Conservation (phyloP, 2,888 invertebrate species). For the Oxytorus armatus region DNA sequence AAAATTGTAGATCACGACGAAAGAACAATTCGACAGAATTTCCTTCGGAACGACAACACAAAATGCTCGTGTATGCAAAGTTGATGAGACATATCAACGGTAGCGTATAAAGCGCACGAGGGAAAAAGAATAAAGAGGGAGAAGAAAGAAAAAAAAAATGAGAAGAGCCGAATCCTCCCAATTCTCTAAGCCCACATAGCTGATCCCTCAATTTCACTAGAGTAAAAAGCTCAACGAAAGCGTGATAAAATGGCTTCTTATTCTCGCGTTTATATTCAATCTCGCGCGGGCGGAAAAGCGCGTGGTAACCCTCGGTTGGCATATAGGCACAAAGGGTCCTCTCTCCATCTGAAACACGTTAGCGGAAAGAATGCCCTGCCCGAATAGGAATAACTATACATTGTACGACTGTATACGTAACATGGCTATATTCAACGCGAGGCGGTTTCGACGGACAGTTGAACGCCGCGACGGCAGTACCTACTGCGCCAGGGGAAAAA, state of each 20-base stretch:
- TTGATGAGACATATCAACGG: slow-evolving; percentile 52
- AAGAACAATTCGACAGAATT: slow-evolving; percentile 6
- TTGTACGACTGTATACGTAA: slow-evolving; percentile 28
- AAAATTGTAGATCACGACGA: no score
- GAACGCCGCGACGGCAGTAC: slow-evolving; percentile 55
- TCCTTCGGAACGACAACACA: slow-evolving; percentile 11
- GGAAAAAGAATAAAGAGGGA: slow-evolving; percentile 70
- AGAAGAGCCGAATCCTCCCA: slow-evolving; percentile 70
- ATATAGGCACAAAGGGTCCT: slow-evolving; percentile 73
- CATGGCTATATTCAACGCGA: slow-evolving; percentile 48
- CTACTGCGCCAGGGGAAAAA: slow-evolving; percentile 63
- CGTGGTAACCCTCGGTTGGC: slow-evolving; percentile 71
- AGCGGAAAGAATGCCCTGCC: slow-evolving; percentile 72
- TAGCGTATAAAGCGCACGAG: no score
- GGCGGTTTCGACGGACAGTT: slow-evolving; percentile 60
- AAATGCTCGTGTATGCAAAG: slow-evolving; percentile 1
- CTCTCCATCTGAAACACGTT: slow-evolving; percentile 82
- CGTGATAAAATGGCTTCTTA: slow-evolving; percentile 84
- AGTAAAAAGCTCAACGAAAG: slow-evolving; percentile 80
- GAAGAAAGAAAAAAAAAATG: no score
- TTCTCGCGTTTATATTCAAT: slow-evolving; percentile 84
- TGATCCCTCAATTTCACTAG: slow-evolving; percentile 83
- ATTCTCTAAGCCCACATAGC: slow-evolving; percentile 76
- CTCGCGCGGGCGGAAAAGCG: slow-evolving; percentile 71
- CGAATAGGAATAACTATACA: slow-evolving; percentile 22